A percentile compares a stretch with the other conserved stretches of the same genome.
Evolutionary conservation across 2,888 invertebrate genomes (phyloP).

Genomic region (Plebejus anna): DNA sequence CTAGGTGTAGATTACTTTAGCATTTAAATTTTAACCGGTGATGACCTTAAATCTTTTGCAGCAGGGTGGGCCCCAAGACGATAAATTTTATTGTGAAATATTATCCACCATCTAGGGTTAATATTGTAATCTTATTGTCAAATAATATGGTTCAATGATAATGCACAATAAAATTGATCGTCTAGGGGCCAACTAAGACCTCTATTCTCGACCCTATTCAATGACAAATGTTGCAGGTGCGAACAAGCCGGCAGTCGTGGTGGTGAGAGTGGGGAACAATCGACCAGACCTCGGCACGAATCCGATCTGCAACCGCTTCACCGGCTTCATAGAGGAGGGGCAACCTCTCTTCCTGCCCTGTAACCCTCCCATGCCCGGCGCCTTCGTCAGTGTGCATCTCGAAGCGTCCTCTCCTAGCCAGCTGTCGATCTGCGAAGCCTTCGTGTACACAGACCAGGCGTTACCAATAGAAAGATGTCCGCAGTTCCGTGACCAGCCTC

Average conservation of each 20-base stretch:
- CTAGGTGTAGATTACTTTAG: no score
- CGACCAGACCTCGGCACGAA: constrained; percentile 94
- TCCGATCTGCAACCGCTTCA: constrained; percentile 94
- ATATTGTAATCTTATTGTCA: no score
- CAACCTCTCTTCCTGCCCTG: constrained; percentile 95
- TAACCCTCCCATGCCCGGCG: constrained; percentile 96
- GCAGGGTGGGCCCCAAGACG: no score
- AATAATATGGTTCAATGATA: no score
- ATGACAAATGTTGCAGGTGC: constrained; percentile 76
- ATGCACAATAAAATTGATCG: no score
- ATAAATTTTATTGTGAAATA: no score
- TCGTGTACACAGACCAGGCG: constrained; percentile 95
- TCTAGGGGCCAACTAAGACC: no score
- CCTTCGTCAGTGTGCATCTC: constrained; percentile 94
- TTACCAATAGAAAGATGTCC: constrained; percentile 95
- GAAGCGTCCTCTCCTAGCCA: constrained; percentile 87
- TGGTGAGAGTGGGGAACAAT: constrained; percentile 95
- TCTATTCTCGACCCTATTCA: background rate
- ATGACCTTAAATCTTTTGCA: no score
- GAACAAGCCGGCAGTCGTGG: constrained; percentile 89
- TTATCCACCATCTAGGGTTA: no score
- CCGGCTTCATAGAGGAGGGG: constrained; percentile 91
- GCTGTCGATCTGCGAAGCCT: constrained; percentile 94
- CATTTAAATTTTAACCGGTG: no score
- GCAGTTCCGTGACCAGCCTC: constrained; percentile 94